Conservation (phyloP, 2,797 vertebrate genomes). For the Nothura maculosa region DNA sequence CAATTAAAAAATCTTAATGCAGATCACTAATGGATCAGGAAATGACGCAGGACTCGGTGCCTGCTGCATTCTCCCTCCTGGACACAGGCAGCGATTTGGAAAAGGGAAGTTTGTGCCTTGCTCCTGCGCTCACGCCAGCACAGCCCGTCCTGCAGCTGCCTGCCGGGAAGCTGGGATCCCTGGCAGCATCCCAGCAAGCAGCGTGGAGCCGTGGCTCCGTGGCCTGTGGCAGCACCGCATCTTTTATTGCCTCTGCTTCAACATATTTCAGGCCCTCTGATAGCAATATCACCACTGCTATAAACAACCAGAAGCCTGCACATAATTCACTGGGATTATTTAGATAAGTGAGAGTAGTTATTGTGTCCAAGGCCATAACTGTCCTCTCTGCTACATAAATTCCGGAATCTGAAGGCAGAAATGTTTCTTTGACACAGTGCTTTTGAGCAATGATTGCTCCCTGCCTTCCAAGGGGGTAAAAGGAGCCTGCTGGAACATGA, state of each 20-base stretch:
- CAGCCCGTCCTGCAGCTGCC: not conserved
- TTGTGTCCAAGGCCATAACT: not conserved
- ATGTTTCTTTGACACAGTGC: not conserved
- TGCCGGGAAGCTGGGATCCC: not conserved
- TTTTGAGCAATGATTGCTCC: not conserved
- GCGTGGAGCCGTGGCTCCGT: not conserved
- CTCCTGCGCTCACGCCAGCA: not conserved
- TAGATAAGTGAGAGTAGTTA: not conserved
- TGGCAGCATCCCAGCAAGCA: not conserved
- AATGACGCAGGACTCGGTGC: not conserved
- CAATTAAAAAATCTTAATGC: not conserved
- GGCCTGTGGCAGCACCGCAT: not conserved
- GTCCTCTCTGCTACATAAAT: conserved; percentile 21
- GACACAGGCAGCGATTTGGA: not conserved
- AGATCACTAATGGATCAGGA: not conserved
- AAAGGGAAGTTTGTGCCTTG: not conserved
- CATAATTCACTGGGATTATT: not conserved
- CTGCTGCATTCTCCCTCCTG: not conserved
- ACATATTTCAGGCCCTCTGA: not conserved
- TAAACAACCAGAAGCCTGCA: not conserved
- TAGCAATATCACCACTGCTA: not conserved
- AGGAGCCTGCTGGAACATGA: not conserved
- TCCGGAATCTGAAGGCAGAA: conserved; percentile 12
- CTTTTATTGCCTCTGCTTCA: not conserved
- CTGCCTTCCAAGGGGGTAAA: not conserved